Evolutionary conservation across 2,797 vertebrate genomes (phyloP).

Genomic region (Scleropages formosus): DNA sequence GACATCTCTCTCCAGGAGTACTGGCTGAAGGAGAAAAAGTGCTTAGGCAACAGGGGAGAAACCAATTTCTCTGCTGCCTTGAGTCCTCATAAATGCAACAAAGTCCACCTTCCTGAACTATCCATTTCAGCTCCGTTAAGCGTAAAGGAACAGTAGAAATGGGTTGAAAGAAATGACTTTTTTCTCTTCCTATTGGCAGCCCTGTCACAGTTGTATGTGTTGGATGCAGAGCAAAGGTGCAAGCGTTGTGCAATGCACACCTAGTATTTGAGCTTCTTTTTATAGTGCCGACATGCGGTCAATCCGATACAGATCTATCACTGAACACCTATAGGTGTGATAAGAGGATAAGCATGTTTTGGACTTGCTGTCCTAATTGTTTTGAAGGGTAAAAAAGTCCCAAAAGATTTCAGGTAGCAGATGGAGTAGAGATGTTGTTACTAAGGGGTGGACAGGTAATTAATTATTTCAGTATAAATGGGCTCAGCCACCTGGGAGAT

Average conservation of each 20-base stretch:
- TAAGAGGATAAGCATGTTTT: conserved; percentile 67
- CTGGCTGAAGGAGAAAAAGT: conserved; percentile 36
- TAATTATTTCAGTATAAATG: conserved; percentile 71
- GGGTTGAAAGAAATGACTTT: conserved; percentile 37
- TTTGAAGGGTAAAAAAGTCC: conserved; percentile 44
- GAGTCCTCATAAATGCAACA: conserved; percentile 42
- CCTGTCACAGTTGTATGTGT: conserved; percentile 40
- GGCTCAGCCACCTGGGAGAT: conserved; percentile 57
- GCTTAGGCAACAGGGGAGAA: conserved; percentile 39
- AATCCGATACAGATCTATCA: conserved; percentile 69
- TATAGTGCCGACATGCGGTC: conserved; percentile 58
- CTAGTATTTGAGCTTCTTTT: not conserved
- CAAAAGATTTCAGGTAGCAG: conserved; percentile 59
- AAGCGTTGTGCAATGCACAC: conserved; percentile 46
- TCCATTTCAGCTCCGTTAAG: conserved; percentile 41
- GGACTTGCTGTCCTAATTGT: conserved; percentile 63
- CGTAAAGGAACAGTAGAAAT: conserved; percentile 24
- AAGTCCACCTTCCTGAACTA: conserved; percentile 44
- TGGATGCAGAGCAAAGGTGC: conserved; percentile 39
- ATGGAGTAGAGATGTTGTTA: conserved; percentile 71
- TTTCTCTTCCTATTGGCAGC: not conserved
- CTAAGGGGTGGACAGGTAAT: conserved; percentile 69
- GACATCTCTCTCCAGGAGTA: not conserved
- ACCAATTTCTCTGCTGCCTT: conserved; percentile 44
- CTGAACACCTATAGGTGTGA: conserved; percentile 63